Evolutionary conservation across 2,888 invertebrate species (phyloP).

Genomic region (Dynastes tityus): DNA sequence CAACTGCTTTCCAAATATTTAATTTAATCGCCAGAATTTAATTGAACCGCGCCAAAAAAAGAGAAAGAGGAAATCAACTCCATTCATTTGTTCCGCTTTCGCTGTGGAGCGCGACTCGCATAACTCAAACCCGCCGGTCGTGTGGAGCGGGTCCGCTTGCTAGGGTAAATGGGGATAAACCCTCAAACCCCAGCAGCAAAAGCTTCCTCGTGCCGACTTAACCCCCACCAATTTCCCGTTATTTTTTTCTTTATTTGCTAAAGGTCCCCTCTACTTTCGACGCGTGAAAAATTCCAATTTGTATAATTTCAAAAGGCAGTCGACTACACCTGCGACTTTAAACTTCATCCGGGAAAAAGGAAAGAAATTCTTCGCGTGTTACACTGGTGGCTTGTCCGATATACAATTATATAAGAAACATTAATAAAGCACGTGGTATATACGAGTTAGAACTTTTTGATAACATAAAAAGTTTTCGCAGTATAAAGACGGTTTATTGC

Average conservation of each 20-base stretch:
- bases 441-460: slow-evolving; percentile 29
- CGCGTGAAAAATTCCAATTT: slow-evolving; percentile 42
- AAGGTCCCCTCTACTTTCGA: neutral
- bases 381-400: neutral
- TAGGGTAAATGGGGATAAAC: neutral
- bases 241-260: neutral
- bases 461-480: slow-evolving; percentile 37
- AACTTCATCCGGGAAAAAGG: slow-evolving; percentile 27
- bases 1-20: slow-evolving; percentile 6
- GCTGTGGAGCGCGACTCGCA: slow-evolving; percentile 18
- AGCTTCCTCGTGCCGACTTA: neutral
- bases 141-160: neutral
- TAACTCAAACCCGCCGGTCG: slow-evolving; percentile 15
- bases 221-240: neutral
- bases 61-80: slow-evolving; percentile 18
- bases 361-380: slow-evolving; percentile 7
- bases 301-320: slow-evolving; percentile 43
- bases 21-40: slow-evolving; percentile 6
- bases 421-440: slow-evolving; percentile 35
- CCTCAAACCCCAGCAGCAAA: no score
- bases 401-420: slow-evolving; percentile 39
- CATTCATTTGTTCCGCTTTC: slow-evolving; percentile 29
- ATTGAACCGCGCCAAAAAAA: slow-evolving; percentile 9
- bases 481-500: slow-evolving; percentile 37
- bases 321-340: slow-evolving; percentile 27